phyloP scores from a whole-genome alignment of 2,888 invertebrate species.

The Creontiades dilutus region DNA sequence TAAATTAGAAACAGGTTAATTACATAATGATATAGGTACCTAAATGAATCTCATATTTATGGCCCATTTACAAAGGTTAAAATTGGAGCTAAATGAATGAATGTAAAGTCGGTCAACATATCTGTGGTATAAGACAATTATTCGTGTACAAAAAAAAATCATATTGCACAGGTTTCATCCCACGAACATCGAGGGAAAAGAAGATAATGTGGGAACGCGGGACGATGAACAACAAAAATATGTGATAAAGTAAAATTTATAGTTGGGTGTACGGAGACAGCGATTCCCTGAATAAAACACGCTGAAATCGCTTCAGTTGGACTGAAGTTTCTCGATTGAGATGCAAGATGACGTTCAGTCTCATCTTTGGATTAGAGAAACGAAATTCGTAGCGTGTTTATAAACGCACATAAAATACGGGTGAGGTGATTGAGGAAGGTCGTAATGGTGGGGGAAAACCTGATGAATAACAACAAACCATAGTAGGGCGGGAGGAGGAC shows the following conservation, averaged over 20 bases:
- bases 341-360: too few species aligned
- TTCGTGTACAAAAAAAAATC: neutral
- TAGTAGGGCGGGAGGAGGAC: neutral
- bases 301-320: too few species aligned
- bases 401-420: too few species aligned
- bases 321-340: too few species aligned
- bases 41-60: neutral
- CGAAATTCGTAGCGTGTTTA: too few species aligned
- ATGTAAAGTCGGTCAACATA: neutral
- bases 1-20: neutral
- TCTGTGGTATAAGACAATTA: neutral
- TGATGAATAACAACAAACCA: neutral
- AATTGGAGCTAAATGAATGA: neutral
- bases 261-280: too few species aligned
- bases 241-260: too few species aligned
- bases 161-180: conserved; percentile 36
- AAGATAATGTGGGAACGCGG: neutral
- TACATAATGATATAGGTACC: neutral
- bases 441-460: too few species aligned
- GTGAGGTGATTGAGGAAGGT: too few species aligned
- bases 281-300: too few species aligned
- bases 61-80: neutral
- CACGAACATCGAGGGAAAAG: neutral
- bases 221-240: neutral
- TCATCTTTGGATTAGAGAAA: too few species aligned